These are phyloP conservation scores for Sminthopsis crassicaudata DNA, from an alignment of 2,113 vertebrate species.

Conservation along the genomic window DNA sequence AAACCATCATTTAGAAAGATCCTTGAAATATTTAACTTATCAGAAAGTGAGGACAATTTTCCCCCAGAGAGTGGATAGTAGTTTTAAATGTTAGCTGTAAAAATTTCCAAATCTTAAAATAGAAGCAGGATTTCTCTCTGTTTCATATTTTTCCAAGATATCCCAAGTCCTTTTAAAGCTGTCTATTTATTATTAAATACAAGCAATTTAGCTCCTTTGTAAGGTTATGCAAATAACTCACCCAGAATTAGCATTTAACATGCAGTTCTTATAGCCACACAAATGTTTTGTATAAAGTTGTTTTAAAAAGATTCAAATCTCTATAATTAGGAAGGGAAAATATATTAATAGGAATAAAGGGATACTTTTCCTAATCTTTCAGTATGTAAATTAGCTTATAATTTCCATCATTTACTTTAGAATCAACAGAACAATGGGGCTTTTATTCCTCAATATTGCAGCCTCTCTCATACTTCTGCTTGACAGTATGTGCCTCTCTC, in stretches of 20 bases:
- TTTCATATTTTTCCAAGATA: constrained; percentile 75
- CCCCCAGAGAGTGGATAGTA: constrained; percentile 51
- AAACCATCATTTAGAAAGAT: constrained; percentile 44
- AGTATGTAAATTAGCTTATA: constrained; percentile 86
- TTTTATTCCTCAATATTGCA: constrained; percentile 76
- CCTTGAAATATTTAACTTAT: constrained; percentile 68
- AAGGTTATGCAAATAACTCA: constrained; percentile 82
- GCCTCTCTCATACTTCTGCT: constrained; percentile 75
- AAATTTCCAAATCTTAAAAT: constrained; percentile 72
- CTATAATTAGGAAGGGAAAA: constrained; percentile 88
- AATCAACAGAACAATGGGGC: constrained; percentile 83
- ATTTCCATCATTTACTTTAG: constrained; percentile 85
- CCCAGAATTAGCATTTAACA: constrained; percentile 83
- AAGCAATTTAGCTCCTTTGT: constrained; percentile 82
- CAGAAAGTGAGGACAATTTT: constrained; percentile 67
- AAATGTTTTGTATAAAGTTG: constrained; percentile 85
- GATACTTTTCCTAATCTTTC: constrained; percentile 86
- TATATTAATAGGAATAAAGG: constrained; percentile 88
- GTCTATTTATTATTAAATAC: constrained; percentile 80
- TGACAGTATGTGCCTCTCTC: constrained; percentile 72
- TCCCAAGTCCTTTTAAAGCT: constrained; percentile 61
- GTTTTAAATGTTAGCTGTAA: constrained; percentile 71
- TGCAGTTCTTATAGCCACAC: constrained; percentile 81
- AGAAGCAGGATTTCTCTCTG: constrained; percentile 70
- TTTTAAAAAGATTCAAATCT: constrained; percentile 89